phyloP scores from a whole-genome alignment of 2,888 invertebrate species.

The Caenorhabditis imperialis region DNA sequence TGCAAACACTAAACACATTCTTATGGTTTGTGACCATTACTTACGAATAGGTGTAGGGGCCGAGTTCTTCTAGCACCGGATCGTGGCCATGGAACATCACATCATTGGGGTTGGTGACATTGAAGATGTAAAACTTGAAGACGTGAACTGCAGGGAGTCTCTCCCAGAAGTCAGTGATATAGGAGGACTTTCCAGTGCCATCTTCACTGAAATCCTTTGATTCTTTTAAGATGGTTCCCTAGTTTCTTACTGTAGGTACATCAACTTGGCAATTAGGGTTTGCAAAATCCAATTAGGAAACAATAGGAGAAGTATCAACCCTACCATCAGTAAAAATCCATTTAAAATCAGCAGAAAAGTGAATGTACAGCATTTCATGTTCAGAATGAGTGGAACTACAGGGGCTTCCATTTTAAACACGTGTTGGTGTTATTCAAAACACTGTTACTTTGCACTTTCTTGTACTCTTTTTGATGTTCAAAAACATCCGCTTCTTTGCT shows the following conservation, averaged over 20 bases:
- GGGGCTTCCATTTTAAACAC: not conserved
- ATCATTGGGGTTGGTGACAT: conserved; percentile 50
- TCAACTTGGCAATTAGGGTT: conserved; percentile 6
- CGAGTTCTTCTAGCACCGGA: conserved; percentile 39
- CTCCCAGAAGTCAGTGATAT: conserved; percentile 42
- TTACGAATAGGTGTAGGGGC: conserved; percentile 53
- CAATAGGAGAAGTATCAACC: not conserved
- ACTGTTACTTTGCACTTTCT: not conserved
- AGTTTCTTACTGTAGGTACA: conserved; percentile 19
- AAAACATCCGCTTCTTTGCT: not conserved
- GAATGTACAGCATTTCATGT: conserved; percentile 6
- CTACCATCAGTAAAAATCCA: conserved; percentile 4
- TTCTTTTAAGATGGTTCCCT: too few relatives aligned
- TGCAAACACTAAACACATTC: not conserved
- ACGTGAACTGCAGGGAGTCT: conserved; percentile 41
- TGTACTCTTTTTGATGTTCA: not conserved
- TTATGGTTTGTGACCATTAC: not conserved
- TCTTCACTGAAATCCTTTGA: conserved; percentile 6
- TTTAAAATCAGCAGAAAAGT: not conserved
- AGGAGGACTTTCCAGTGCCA: conserved; percentile 9
- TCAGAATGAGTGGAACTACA: not conserved
- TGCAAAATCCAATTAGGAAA: conserved; percentile 16
- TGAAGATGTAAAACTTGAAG: conserved; percentile 50
- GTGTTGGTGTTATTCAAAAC: conserved; percentile 11
- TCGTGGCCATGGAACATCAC: conserved; percentile 45